These are phyloP conservation scores for Habrosyne pyritoides DNA, from an alignment of 2,888 invertebrate genomes.

Conservation along the genomic window DNA sequence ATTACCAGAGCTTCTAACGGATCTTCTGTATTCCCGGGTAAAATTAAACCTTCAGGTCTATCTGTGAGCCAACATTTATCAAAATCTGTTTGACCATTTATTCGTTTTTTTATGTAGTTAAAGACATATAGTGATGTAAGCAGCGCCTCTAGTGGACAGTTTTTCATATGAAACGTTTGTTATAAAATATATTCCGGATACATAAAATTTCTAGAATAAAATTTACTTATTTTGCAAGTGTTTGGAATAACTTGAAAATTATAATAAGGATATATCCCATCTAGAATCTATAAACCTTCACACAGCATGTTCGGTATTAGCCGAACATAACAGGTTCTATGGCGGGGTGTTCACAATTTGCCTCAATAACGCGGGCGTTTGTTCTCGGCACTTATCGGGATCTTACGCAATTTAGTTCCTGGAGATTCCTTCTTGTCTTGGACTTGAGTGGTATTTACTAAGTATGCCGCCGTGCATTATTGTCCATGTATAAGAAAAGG, in stretches of 20 bases:
- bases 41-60: no score
- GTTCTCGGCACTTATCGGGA: constrained; percentile 61
- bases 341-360: constrained; percentile 64
- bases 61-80: no score
- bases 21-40: no score
- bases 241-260: not conserved
- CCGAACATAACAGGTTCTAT: constrained; percentile 7
- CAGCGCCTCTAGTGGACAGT: no score
- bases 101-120: no score
- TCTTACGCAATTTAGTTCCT: constrained; percentile 59
- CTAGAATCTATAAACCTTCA: not conserved
- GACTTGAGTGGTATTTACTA: constrained; percentile 19
- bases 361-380: constrained; percentile 66
- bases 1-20: no score
- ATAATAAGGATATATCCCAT: constrained; percentile 15
- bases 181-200: no score
- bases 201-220: no score
- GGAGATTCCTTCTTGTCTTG: constrained; percentile 27
- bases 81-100: no score
- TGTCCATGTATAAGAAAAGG: not conserved
- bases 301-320: constrained; percentile 30
- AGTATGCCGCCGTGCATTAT: not conserved
- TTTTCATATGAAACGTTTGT: no score
- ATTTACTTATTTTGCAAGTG: constrained; percentile 10
- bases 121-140: no score